Conservation (phyloP, 2,888 invertebrate species). For the Bombyx huttoni region DNA sequence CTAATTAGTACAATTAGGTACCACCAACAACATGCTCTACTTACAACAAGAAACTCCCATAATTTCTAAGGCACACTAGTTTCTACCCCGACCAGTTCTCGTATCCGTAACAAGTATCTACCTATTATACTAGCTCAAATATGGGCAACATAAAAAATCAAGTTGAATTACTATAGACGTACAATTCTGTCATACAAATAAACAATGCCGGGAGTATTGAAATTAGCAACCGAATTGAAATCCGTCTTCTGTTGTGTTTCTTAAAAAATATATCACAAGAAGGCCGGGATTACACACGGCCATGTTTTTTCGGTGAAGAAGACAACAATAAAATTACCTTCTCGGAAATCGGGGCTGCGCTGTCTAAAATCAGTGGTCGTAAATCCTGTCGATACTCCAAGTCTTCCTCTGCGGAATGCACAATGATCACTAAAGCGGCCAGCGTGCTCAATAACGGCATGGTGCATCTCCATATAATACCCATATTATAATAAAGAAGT, state of each 20-base stretch:
- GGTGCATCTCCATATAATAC: conserved; percentile 41
- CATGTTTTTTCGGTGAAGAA: too few species aligned
- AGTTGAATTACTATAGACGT: too few species aligned
- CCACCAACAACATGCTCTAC: conserved; percentile 27
- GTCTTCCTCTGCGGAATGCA: conserved; percentile 55
- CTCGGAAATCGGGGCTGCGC: conserved; percentile 33
- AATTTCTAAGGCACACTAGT: conserved; percentile 29
- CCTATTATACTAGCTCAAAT: not conserved
- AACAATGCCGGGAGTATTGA: too few species aligned
- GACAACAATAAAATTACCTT: conserved; percentile 22
- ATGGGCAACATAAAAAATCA: too few species aligned
- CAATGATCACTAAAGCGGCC: conserved; percentile 63
- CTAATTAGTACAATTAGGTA: conserved; percentile 8
- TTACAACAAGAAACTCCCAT: conserved; percentile 20
- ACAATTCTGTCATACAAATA: too few species aligned
- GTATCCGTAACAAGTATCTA: not conserved
- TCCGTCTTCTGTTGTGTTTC: too few species aligned
- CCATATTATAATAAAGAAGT: conserved; percentile 48
- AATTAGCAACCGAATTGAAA: too few species aligned
- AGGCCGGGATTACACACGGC: too few species aligned
- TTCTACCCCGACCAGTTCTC: conserved; percentile 14
- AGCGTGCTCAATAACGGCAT: conserved; percentile 63
- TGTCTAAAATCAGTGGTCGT: conserved; percentile 37
- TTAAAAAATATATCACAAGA: too few species aligned
- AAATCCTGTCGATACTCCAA: conserved; percentile 36